Base-by-base conservation (phyloP, 2,797 vertebrate species). In the Bovichtus variegatus region DNA sequence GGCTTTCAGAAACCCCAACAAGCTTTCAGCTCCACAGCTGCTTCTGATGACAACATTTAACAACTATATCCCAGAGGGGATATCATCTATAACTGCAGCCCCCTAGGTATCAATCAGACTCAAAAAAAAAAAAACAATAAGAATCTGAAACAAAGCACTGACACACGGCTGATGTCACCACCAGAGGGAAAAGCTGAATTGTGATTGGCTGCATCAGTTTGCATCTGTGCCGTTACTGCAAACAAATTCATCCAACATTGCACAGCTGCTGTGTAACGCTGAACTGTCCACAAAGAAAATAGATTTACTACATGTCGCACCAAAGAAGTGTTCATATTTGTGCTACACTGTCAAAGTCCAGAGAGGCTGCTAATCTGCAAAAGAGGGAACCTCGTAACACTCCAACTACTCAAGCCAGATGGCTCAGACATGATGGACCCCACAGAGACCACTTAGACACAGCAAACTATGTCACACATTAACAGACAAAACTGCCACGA, bases 321-420 rank as follows among this genome's bases (percentile, higher is more conserved):
- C 15, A 75, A 62, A 69, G 16, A 65, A 27, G 5, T 53, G 27
- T 65, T 15, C 53, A 36, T 51, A 53, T 68, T 18, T 69, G 10
- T 10, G 18, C 21, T 58, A 49, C 13, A 55, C 3, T 36, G 25
- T n/a, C n/a, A n/a, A n/a, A n/a, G n/a, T n/a, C 50, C 29, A 60
- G 58, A 50, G 38, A 67, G 73, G 71, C 57, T 76, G 64, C 61
- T 79, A 13, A 80, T 84, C 84, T 84, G 80, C 75, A 76, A 71
- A 66, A 57, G 69, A 80, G 64, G 55, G 61, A 75, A 87, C 74
- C 68, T 77, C 15, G 25, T 47, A 83, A 76, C 73, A 87, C 68
- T 82, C 83, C 70, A 63, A 67, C 76, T 68, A 31, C 47, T 83
- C 55, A 58, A 65, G 57, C 76, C 86, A 89, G 85, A 85, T 90